Evolutionary conservation across 2,888 invertebrate genomes (phyloP).

Genomic region (Lasioglossum figueresi): DNA sequence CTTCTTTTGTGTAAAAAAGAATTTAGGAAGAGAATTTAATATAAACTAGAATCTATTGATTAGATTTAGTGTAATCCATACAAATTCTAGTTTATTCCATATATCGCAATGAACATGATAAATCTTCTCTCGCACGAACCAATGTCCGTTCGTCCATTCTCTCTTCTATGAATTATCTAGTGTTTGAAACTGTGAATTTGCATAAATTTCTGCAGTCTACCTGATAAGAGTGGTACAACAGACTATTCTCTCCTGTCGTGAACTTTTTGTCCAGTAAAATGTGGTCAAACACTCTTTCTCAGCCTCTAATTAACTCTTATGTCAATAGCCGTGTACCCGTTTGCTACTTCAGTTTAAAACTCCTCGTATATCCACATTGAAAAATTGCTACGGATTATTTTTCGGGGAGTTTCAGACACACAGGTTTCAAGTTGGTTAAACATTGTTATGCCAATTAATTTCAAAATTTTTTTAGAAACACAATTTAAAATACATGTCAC

Average conservation of each 20-base stretch:
- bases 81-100: background rate
- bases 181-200: background rate
- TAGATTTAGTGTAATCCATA: background rate
- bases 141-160: background rate
- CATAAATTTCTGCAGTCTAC: background rate
- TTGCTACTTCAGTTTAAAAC: background rate
- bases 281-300: conserved; percentile 6
- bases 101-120: background rate
- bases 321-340: background rate
- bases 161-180: background rate
- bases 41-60: background rate
- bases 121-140: background rate
- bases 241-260: background rate
- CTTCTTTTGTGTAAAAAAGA: too few relatives aligned
- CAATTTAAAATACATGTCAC: too few relatives aligned
- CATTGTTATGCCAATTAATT: too few relatives aligned
- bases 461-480: too few relatives aligned
- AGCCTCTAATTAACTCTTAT: background rate
- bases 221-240: background rate
- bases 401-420: background rate
- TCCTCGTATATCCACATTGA: background rate
- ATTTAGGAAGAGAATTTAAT: background rate
- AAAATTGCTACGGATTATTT: background rate
- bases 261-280: background rate
- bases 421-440: background rate